Base-by-base conservation (phyloP, 2,113 vertebrate genomes). In the Cyanistes caeruleus region DNA sequence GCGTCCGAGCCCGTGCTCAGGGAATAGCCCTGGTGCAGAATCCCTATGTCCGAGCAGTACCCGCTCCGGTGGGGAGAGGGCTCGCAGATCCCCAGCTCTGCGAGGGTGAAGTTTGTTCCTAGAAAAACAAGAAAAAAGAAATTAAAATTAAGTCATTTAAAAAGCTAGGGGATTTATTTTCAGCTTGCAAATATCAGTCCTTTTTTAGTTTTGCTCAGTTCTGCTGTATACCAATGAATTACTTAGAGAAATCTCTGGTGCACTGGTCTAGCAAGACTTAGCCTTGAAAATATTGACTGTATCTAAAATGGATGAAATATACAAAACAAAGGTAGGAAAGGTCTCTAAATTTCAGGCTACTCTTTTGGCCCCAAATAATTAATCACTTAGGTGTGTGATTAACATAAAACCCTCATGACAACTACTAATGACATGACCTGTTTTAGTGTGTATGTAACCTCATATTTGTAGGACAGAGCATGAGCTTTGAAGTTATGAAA, bases 61-160 rank as follows among this genome's bases (percentile, higher is more conserved):
- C 98, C 98, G 2, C 99, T 98, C 11, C 98, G 98, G 93, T 99
- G 99, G 3, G 99, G 98, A 52, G 99, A 98, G 21, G 98, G 98
- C 95, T 99, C 99, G 35, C 99, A 99, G 74, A 99, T 98, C 53
- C 99, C 99, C 59, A 99, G 98, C 64, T 99, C 99, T 10, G 99
- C 99, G 41, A 99, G 98, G 55, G 98, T 99, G 97, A 99, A 99
- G 98, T 99, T 99, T 46, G 98, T 99, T 98, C 98, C 91, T 97
- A 89, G 17, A 64, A 95, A 10, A 73, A 94, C n/a, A 93, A 77
- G 23, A n/a, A 60, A 60, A 43, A 59, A 70, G 24, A 60, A 59
- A 30, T 65, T 56, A 68, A 59, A 74, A 24, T 20, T 6, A 56
- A 68, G 17, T 24, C 2, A 35, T 52, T 90, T 33, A 46, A 74